phyloP scores from a whole-genome alignment of 2,113 vertebrate species.

The Plecotus auritus region DNA sequence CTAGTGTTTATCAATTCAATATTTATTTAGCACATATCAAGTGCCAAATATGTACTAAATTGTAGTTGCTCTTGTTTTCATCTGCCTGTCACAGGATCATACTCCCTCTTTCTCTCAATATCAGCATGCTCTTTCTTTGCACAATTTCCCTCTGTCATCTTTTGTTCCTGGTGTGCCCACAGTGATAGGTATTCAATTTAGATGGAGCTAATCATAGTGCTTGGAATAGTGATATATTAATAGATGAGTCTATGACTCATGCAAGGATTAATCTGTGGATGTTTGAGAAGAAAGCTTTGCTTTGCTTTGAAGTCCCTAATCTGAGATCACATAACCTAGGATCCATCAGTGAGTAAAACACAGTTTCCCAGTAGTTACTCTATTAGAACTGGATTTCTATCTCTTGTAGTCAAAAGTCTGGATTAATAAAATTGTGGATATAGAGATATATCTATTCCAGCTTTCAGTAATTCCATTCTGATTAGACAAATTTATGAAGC shows the following conservation, averaged over 20 bases:
- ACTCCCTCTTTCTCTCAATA: not conserved
- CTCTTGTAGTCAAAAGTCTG: not conserved
- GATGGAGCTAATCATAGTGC: not conserved
- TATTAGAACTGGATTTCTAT: not conserved
- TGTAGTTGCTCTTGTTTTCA: not conserved
- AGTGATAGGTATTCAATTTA: not conserved
- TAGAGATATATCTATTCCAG: not conserved
- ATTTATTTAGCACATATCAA: not conserved
- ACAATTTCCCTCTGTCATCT: accelerated
- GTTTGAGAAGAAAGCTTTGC: not conserved
- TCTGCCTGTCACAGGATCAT: accelerated
- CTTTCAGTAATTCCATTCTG: not conserved
- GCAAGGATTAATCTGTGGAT: not conserved
- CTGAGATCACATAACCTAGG: not conserved
- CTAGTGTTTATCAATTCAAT: not conserved
- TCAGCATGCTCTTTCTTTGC: not conserved
- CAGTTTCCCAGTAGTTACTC: not conserved
- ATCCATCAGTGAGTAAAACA: not conserved
- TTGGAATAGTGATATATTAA: not conserved
- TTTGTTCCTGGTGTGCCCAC: not conserved
- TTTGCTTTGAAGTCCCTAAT: not conserved
- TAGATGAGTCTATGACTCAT: not conserved
- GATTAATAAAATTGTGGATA: not conserved
- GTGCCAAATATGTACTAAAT: not conserved
- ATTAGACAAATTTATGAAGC: not conserved